These are phyloP conservation scores for Agrypnia vestita DNA, from an alignment of 1,140 invertebrate species.

Conservation along the genomic window DNA sequence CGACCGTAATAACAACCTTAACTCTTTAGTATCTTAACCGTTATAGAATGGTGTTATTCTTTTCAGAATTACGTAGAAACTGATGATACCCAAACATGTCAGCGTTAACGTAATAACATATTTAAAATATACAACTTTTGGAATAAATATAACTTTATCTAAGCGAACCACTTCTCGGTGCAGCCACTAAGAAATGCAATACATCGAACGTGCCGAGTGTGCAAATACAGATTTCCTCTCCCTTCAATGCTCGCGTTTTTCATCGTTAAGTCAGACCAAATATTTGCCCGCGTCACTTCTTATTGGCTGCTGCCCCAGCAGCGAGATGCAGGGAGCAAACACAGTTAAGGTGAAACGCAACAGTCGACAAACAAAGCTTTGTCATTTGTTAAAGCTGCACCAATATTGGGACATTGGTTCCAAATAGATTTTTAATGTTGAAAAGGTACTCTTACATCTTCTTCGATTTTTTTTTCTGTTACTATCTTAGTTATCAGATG, in stretches of 20 bases:
- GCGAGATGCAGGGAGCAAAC: not conserved
- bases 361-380: slow-evolving; percentile 5
- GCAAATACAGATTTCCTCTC: slow-evolving; percentile 14
- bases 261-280: slow-evolving; percentile 59
- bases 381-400: not conserved
- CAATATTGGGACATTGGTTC: not conserved
- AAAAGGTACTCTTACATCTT: too few relatives aligned
- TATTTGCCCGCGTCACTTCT: slow-evolving; percentile 55
- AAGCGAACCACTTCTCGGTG: not conserved
- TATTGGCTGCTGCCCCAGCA: slow-evolving; percentile 29
- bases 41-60: too few relatives aligned
- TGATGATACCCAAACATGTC: too few relatives aligned
- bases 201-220: not conserved
- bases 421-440: too few relatives aligned
- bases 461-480: too few relatives aligned
- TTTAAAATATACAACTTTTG: too few relatives aligned
- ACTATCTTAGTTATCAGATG: too few relatives aligned
- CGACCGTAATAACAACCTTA: too few relatives aligned
- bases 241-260: slow-evolving; percentile 46
- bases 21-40: too few relatives aligned
- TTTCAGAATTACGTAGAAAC: too few relatives aligned
- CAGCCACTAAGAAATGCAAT: slow-evolving; percentile 11
- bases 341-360: slow-evolving; percentile 32
- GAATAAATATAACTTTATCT: too few relatives aligned
- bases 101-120: too few relatives aligned